phyloP scores from a whole-genome alignment of 2,797 vertebrate genomes.

The Acanthurus tractus region DNA sequence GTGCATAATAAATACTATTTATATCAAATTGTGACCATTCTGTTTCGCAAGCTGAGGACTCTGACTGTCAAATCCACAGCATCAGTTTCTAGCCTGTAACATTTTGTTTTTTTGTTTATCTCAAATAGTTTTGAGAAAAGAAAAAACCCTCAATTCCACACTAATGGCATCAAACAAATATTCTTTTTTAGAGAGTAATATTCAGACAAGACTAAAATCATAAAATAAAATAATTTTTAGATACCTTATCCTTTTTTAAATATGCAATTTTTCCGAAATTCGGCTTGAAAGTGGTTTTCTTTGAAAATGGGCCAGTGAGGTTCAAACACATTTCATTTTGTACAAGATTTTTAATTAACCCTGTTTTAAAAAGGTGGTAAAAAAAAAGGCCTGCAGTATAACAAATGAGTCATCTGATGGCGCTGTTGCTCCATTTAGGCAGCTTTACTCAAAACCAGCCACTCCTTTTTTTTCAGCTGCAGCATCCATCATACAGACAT shows the following conservation, averaged over 20 bases:
- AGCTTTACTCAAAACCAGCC: constrained; percentile 32
- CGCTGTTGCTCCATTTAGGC: constrained; percentile 49
- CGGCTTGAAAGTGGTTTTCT: no score
- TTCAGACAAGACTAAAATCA: background rate
- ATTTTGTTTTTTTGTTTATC: background rate
- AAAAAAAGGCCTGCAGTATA: constrained; percentile 7
- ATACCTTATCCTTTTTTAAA: background rate
- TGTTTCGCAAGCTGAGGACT: background rate
- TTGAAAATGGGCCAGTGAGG: background rate
- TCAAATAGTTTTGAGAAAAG: background rate
- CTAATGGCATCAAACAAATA: background rate
- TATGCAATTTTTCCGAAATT: background rate
- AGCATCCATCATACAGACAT: constrained; percentile 67
- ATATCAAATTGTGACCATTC: background rate
- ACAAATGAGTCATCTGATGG: constrained; percentile 28
- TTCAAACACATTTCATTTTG: background rate
- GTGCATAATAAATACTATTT: background rate
- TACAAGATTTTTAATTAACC: no score
- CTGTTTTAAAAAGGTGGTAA: no score
- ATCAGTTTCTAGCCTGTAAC: background rate
- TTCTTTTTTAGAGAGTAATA: background rate
- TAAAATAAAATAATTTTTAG: background rate
- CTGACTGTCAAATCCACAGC: background rate
- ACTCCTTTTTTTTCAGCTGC: constrained; percentile 72
- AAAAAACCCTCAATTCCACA: background rate